Percentiles rank a stretch among this genome's conserved stretches.
Evolutionary conservation across 1,140 invertebrate species (phyloP).

Genomic region (Globodera rostochiensis): DNA sequence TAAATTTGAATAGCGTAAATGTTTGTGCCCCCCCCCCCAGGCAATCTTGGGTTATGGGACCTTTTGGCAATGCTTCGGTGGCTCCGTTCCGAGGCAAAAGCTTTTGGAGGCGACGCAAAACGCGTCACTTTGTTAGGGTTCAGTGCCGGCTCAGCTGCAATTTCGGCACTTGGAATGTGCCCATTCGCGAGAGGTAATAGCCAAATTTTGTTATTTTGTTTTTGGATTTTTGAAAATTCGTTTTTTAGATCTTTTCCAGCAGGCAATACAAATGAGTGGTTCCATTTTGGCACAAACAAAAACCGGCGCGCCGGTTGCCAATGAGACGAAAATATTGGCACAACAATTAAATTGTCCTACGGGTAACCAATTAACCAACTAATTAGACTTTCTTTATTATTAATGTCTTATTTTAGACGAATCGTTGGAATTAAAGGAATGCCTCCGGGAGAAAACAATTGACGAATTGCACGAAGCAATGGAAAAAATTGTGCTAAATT

Average conservation of each 20-base stretch:
- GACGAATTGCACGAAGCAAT: slow-evolving; percentile 41
- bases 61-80: slow-evolving; percentile 62
- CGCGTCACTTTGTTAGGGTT: slow-evolving; percentile 40
- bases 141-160: slow-evolving; percentile 38
- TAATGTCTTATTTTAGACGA: slow-evolving; percentile 6
- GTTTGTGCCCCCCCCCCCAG: slow-evolving; percentile 33
- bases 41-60: slow-evolving; percentile 66
- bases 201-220: background rate
- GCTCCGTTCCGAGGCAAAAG: slow-evolving; percentile 67
- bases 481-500: slow-evolving; percentile 31
- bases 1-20: background rate
- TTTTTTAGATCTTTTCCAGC: slow-evolving; percentile 48
- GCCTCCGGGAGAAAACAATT: slow-evolving; percentile 32
- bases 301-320: slow-evolving; percentile 22
- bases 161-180: slow-evolving; percentile 24
- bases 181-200: slow-evolving; percentile 14
- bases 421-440: slow-evolving; percentile 41
- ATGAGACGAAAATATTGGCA: slow-evolving; percentile 39
- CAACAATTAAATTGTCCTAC: slow-evolving; percentile 29
- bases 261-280: slow-evolving; percentile 50
- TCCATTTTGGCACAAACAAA: slow-evolving; percentile 38
- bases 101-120: slow-evolving; percentile 70
- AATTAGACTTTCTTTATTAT: too few species aligned
- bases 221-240: too few species aligned
- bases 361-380: background rate